Conservation (phyloP, 2,797 vertebrate species). For the Vespertilio murinus region DNA sequence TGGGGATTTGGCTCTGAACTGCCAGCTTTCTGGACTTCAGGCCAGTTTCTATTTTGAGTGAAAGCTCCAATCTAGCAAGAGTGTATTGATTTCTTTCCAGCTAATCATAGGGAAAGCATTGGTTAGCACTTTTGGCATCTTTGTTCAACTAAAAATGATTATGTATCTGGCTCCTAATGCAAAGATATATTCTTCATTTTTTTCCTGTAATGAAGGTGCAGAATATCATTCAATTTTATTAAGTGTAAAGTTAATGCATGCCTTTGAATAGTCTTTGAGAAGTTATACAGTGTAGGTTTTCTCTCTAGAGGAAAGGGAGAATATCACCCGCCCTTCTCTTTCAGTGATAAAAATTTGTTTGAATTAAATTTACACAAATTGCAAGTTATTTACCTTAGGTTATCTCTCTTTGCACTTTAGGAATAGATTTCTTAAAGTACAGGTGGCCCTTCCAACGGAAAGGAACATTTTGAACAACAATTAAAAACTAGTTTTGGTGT, state of each 20-base stretch:
- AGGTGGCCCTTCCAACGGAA: background rate
- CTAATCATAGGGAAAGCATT: conserved; percentile 74
- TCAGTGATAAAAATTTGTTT: conserved; percentile 50
- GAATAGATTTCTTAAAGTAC: conserved; percentile 48
- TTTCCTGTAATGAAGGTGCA: conserved; percentile 59
- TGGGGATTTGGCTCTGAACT: conserved; percentile 58
- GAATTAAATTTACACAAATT: conserved; percentile 39
- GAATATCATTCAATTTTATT: conserved; percentile 67
- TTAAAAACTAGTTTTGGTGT: conserved; percentile 29
- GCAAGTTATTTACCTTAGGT: conserved; percentile 34
- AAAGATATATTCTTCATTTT: conserved; percentile 54
- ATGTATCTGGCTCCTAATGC: conserved; percentile 55
- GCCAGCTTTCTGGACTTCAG: conserved; percentile 53
- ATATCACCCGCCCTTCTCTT: conserved; percentile 13
- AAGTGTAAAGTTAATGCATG: conserved; percentile 68
- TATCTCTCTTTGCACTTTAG: conserved; percentile 16
- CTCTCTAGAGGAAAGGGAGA: background rate
- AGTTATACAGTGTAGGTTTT: conserved; percentile 25
- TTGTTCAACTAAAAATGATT: conserved; percentile 72
- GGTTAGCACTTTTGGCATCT: conserved; percentile 58
- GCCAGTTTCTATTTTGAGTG: conserved; percentile 71
- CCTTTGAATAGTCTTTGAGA: conserved; percentile 70
- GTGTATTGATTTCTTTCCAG: conserved; percentile 71
- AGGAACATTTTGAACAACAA: conserved; percentile 52
- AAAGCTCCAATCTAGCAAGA: conserved; percentile 68